Evolutionary conservation across 2,113 vertebrate species (phyloP).

Genomic region (Larimichthys crocea): DNA sequence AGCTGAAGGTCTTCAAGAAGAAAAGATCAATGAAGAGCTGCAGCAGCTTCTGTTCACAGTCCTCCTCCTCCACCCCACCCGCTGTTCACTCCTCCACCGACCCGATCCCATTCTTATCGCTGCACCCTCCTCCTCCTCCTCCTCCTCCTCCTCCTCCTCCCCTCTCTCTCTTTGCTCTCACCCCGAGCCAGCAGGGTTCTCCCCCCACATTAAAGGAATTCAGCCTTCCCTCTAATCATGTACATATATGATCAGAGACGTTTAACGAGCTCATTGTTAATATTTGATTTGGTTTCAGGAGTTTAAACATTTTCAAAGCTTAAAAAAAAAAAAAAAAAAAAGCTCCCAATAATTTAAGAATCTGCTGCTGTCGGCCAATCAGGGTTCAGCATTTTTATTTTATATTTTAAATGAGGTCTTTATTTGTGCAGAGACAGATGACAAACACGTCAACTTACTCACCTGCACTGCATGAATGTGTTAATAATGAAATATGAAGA

Average conservation of each 20-base stretch:
- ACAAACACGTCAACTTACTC: not conserved
- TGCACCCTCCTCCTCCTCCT: not conserved
- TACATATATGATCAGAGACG: conserved; percentile 46
- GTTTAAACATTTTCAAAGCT: conserved; percentile 46
- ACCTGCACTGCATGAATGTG: too few relatives aligned
- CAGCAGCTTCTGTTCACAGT: conserved; percentile 38
- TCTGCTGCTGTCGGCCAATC: not conserved
- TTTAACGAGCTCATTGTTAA: conserved; percentile 41
- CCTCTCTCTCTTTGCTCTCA: not conserved
- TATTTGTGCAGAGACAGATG: not conserved
- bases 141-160: conserved; percentile 3
- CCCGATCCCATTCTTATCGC: conserved; percentile 46
- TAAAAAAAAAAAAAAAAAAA: not conserved
- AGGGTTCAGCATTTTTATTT: not conserved
- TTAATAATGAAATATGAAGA: not conserved
- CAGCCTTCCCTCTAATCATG: conserved; percentile 40
- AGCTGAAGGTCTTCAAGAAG: conserved; percentile 61
- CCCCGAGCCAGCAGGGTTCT: conserved; percentile 34
- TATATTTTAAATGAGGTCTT: not conserved
- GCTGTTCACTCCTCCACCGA: conserved; percentile 19
- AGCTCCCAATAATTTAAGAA: conserved; percentile 12
- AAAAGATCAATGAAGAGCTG: conserved; percentile 63
- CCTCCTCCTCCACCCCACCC: not conserved
- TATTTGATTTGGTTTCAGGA: conserved; percentile 37
- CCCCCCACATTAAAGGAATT: conserved; percentile 48